Evolutionary conservation across 2,888 invertebrate species (phyloP).

Genomic region (Coremacera marginata): DNA sequence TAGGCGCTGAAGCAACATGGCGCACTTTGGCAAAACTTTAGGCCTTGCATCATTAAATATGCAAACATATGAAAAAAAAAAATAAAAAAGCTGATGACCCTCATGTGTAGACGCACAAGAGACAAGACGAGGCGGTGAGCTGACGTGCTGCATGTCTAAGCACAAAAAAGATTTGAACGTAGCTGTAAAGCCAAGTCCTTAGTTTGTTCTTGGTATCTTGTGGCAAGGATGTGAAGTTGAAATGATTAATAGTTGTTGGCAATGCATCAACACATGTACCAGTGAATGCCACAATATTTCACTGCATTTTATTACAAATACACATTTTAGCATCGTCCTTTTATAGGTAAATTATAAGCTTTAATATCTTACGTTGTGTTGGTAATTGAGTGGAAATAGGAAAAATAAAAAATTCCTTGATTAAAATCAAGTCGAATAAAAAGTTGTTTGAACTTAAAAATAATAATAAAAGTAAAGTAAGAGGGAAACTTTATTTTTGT

Average conservation of each 20-base stretch:
- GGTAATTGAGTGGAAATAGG: too few species aligned
- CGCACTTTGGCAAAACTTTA: constrained; percentile 1
- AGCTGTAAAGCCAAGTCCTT: neutral
- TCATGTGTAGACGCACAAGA: neutral
- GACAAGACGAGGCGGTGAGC: neutral
- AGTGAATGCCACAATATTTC: too few species aligned
- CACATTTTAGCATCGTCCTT: too few species aligned
- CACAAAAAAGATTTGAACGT: neutral
- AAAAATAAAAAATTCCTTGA: too few species aligned
- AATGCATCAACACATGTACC: too few species aligned
- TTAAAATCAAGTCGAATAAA: too few species aligned
- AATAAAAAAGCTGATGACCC: neutral
- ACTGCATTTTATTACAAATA: too few species aligned
- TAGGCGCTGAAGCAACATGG: neutral
- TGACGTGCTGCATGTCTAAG: neutral
- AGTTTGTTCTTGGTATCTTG: neutral
- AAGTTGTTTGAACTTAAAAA: too few species aligned
- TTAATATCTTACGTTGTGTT: too few species aligned
- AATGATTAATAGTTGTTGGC: neutral
- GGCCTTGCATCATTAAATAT: constrained; percentile 29
- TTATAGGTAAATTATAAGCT: too few species aligned
- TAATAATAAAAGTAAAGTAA: too few species aligned
- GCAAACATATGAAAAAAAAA: constrained; percentile 7
- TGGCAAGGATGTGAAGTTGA: neutral
- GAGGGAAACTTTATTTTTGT: too few species aligned